A percentile compares a stretch with the other conserved stretches of the same genome.
phyloP scores from a whole-genome alignment of 1,140 invertebrate genomes.

The Conopomorpha cramerella region DNA sequence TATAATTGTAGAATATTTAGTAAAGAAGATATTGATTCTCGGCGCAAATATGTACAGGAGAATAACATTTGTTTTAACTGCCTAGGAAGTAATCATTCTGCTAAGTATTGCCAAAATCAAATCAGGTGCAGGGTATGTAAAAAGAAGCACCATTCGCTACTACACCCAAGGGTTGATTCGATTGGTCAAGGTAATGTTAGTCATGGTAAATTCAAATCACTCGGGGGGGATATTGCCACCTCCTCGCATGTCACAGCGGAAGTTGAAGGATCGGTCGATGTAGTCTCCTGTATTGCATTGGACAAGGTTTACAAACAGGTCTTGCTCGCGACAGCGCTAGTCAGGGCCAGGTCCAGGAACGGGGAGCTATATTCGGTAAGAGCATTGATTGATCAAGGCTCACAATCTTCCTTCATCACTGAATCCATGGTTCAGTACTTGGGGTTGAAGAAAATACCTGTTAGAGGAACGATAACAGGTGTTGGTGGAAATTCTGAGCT shows the following conservation, averaged over 20 bases:
- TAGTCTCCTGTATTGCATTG: neutral
- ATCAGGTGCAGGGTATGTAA: slow-evolving; percentile 3
- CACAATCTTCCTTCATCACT: slow-evolving; percentile 12
- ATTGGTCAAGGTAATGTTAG: neutral
- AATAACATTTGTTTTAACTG: slow-evolving; percentile 5
- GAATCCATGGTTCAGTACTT: slow-evolving; percentile 11
- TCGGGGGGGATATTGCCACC: too few relatives aligned
- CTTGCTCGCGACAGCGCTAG: slow-evolving; percentile 12
- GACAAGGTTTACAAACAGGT: slow-evolving; percentile 1
- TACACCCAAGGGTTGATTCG: slow-evolving; percentile 1
- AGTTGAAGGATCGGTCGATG: neutral
- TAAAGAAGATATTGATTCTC: neutral
- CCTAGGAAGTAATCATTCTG: slow-evolving; percentile 7
- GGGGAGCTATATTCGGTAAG: slow-evolving; percentile 6
- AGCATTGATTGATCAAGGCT: slow-evolving; percentile 14
- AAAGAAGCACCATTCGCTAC: slow-evolving; percentile 5
- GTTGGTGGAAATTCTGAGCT: slow-evolving; percentile 1
- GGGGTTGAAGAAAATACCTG: slow-evolving; percentile 6
- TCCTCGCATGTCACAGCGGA: too few relatives aligned
- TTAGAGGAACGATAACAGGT: slow-evolving; percentile 5
- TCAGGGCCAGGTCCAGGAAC: slow-evolving; percentile 4
- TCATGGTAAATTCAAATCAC: too few relatives aligned
- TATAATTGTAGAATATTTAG: slow-evolving; percentile 4
- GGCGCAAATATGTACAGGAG: slow-evolving; percentile 4
- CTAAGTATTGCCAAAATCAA: slow-evolving; percentile 2